Evolutionary conservation across 2,113 vertebrate species (phyloP).

Genomic region (Amia ocellicauda): DNA sequence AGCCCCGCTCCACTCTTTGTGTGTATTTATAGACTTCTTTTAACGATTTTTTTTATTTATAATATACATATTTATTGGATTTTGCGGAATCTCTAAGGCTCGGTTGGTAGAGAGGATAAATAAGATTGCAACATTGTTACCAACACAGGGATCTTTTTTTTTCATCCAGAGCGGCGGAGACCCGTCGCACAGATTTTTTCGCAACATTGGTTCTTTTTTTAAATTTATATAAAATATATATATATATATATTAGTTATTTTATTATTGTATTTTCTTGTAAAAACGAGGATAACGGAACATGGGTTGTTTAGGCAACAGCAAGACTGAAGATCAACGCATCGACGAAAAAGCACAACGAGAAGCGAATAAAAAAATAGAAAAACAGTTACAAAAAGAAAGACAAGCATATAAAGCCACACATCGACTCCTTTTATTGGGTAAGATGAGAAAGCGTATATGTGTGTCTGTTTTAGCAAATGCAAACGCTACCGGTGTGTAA

Average conservation of each 20-base stretch:
- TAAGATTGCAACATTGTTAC: conserved; percentile 38
- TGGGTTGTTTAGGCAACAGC: conserved; percentile 98
- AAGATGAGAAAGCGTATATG: too few relatives aligned
- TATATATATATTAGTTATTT: conserved; percentile 33
- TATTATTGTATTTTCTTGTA: conserved; percentile 37
- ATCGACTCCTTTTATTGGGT: conserved; percentile 93
- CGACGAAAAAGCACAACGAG: conserved; percentile 94
- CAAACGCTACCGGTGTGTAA: conserved; percentile 26
- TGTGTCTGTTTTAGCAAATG: too few relatives aligned
- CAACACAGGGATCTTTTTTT: conserved; percentile 21
- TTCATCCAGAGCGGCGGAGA: conserved; percentile 63
- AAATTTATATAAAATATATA: background rate
- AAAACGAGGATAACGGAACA: conserved; percentile 66
- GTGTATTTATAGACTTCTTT: conserved; percentile 44
- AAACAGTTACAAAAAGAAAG: conserved; percentile 94
- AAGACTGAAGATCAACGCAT: conserved; percentile 97
- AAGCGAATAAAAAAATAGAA: conserved; percentile 98
- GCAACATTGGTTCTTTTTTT: conserved; percentile 35
- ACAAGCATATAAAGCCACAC: conserved; percentile 93
- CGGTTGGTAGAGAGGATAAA: conserved; percentile 57
- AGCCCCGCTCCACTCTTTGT: conserved; percentile 51
- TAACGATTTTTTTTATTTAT: conserved; percentile 44
- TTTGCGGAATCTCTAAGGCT: conserved; percentile 29
- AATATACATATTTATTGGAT: conserved; percentile 45
- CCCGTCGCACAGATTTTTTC: conserved; percentile 50